Base-by-base conservation (phyloP, 2,113 vertebrate genomes). In the Lasiurus cinereus region DNA sequence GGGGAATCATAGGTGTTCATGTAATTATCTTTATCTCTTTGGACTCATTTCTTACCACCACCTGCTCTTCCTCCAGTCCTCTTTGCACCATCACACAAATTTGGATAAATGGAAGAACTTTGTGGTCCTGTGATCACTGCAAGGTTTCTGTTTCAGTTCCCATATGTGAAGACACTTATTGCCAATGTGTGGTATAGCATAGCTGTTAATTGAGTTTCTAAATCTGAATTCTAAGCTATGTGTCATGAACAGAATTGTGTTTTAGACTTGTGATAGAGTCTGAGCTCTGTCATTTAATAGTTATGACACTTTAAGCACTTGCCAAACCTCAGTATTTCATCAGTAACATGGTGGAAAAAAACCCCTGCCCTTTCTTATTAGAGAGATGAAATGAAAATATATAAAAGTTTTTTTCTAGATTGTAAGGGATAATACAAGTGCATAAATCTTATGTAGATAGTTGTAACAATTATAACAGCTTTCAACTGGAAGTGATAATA, bases 401-500 rank as follows among this genome's bases (percentile, higher is more conserved):
- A 22, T 31, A 39, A 82, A 64, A 86, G 83, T 21, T 27, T 3
- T 9, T 88, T 77, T 96, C 29, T 85, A 67, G 83, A 50, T 29
- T 43, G 4, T n/a, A 64, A 78, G 52, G 29, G 70, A 48, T 56
- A 22, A 56, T 43, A 22, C 0, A 59, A 69, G 50, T 73, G 29
- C 43, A 3, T 46, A 33, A 8, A 43, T 52, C 29, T 27, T 33
- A 5, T 18, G 13, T 24, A 76, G 77, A 50, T 2, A 16, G 73
- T 54, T 39, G 27, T 90, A 36, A 73, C 16, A 59, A 43, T 39
- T 27, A 8, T 7, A 84, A 16, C 24, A 76, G 15, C 46, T 87
- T 93, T 90, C 66, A 80, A 3, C 12, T 69, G 66, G 43, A 93
- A 93, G 19, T 46, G 43, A 74, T 52, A 39, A 94, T 85, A 36